Base-by-base conservation (phyloP, 2,797 vertebrate species). In the Malacoctenus gilli region DNA sequence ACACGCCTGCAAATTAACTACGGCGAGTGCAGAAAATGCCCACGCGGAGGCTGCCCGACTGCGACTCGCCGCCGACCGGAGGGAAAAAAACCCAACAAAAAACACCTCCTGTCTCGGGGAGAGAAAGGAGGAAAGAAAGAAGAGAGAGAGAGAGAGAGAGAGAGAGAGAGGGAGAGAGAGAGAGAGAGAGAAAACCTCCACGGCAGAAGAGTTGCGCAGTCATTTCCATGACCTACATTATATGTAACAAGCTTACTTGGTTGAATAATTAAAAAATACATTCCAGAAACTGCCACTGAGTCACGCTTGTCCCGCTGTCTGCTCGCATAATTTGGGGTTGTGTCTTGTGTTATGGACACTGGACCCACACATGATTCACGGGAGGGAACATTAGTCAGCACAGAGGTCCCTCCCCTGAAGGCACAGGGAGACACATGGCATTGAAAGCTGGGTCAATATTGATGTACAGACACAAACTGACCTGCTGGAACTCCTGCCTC, bases 361-460 rank as follows among this genome's bases (percentile, higher is more conserved):
- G 74, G 57, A 80, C 56, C 75, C 77, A 80, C 72, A 71, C 72
- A 81, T 66, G 68, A 75, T 55, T 67, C 72, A 73, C 42, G 15
- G 64, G n/a, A 67, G 73, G 69, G 71, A 65, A 72, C 71, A 70
- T 78, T 79, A 86, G 82, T 87, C 79, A 83, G 80, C 58, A 65
- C 44, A 66, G 75, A 83, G 81, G 66, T 73, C 64, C 77, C 64
- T 68, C 75, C 74, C 74, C 80, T 72, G 1, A 42, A 76, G 70
- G 71, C 75, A 79, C 46, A 70, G 68, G 77, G 78, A 79, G 61
- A 79, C 84, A 88, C 77, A 82, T 87, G 87, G 77, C 83, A 78
- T 60, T 73, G 71, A 68, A 22, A 80, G 72, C 73, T 59, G 37
- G 59, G 50, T 66, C 73, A 80, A 65, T 77, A 80, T 83, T 85